Conservation (phyloP, 1,140 invertebrate genomes). For the Papilio xuthus region DNA sequence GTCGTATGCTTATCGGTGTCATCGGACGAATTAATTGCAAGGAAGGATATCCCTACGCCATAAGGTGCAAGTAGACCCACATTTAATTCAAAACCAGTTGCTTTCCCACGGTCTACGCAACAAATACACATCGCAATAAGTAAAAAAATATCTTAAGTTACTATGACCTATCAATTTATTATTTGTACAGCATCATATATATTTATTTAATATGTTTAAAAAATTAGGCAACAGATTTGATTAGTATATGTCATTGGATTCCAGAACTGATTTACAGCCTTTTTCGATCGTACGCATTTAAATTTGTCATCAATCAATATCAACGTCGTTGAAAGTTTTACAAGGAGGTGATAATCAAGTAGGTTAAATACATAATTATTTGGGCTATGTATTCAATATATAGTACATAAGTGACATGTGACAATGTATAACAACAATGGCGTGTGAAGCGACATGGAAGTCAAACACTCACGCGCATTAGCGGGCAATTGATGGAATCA, state of each 20-base stretch:
- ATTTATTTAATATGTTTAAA: neutral
- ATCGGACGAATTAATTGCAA: slow-evolving; percentile 76
- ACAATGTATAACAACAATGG: slow-evolving; percentile 47
- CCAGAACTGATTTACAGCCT: neutral
- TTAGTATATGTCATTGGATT: neutral
- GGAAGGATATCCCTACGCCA: slow-evolving; percentile 68
- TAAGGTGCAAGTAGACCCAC: slow-evolving; percentile 53
- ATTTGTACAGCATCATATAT: neutral
- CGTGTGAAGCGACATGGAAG: slow-evolving; percentile 72
- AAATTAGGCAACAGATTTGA: neutral
- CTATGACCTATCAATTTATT: neutral
- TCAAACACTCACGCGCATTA: slow-evolving; percentile 60
- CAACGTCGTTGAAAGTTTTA: neutral
- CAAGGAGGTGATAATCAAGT: slow-evolving; percentile 1
- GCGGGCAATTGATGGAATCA: slow-evolving; percentile 64
- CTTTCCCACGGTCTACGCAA: slow-evolving; percentile 66
- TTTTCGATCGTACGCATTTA: neutral
- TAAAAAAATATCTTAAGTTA: neutral
- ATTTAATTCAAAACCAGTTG: slow-evolving; percentile 24
- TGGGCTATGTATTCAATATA: slow-evolving; percentile 21
- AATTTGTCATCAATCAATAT: neutral
- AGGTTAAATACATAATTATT: slow-evolving; percentile 1
- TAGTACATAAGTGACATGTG: slow-evolving; percentile 38
- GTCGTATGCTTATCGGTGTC: slow-evolving; percentile 65
- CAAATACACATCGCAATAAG: slow-evolving; percentile 26